Conservation (phyloP, 2,797 vertebrate species). For the Hippopotamyrus pictus region DNA sequence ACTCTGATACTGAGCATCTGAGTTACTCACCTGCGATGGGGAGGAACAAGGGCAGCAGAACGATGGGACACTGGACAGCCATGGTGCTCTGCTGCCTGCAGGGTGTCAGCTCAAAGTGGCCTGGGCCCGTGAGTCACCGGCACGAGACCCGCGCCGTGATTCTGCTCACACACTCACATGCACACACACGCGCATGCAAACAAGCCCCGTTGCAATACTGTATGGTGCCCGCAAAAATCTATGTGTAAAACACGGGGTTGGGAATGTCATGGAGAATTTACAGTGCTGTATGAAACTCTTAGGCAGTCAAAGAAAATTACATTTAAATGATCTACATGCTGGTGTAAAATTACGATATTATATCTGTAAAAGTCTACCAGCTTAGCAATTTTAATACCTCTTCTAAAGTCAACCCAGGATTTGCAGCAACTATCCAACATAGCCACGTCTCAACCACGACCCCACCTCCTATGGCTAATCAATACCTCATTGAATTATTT, state of each 20-base stretch:
- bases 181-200: not conserved
- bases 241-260: not conserved
- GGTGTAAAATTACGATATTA: not conserved
- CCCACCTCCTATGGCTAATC: not conserved
- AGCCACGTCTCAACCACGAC: not conserved
- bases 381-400: not conserved
- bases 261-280: not conserved
- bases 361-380: not conserved
- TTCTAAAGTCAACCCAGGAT: not conserved
- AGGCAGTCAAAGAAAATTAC: not conserved
- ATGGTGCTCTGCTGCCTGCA: conserved; percentile 26
- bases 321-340: not conserved
- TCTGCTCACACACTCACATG: not conserved
- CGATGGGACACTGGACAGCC: conserved; percentile 29
- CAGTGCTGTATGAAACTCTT: not conserved
- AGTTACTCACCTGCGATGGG: conserved; percentile 38
- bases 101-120: too few relatives aligned
- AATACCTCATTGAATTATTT: not conserved
- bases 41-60: conserved; percentile 36
- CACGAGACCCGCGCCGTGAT: not conserved
- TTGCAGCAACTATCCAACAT: not conserved
- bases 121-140: conserved; percentile 32
- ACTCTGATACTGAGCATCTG: not conserved
- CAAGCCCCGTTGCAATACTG: not conserved
- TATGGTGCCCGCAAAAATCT: not conserved